Base-by-base conservation (phyloP, 2,113 vertebrate species). In the Oryzias curvinotus region DNA sequence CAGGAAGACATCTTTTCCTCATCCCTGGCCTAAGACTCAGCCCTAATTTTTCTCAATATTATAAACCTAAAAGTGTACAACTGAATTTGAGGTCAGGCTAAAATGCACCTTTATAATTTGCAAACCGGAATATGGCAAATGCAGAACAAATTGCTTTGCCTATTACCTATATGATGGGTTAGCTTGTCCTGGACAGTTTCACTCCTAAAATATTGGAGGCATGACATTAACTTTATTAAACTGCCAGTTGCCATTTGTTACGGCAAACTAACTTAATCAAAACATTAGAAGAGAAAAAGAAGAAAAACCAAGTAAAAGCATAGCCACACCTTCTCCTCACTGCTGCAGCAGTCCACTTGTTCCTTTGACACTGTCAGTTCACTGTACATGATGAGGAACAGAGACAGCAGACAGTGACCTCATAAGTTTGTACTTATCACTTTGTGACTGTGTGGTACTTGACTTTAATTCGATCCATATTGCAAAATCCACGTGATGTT, bases 391-490 rank as follows among this genome's bases (percentile, higher is more conserved):
- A 78, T 48, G 52, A 69, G 57, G 59, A 76, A 49, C 66, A 77
- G 70, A 81, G 63, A 65, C 64, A 47, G 62, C 17, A 4, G 51
- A 41, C 23, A 59, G 17, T 51, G 65, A 75, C 82, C 65, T 79
- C 75, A 7, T 26, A 55, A 21, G 25, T 41, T 28, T 25, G 19
- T 23, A n/a, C 56, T 73, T 49, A 55, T 53, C 49, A 50, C 47
- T 63, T 80, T 69, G 52, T 57, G 43, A 68, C 57, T 54, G 61
- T 62, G 25, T 48, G 26, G 52, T 77, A 43, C 64, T 66, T 57
- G 23, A 41, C 45, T 53, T 53, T 80, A n/a, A 63, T 80, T 69
- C 49, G 64, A 70, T 73, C 57, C 59, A 41, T 68, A 69, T 51
- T 48, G 23, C 57, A 75, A 78, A 60, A 41, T 73, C 68, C 10